Conservation (phyloP, 2,113 vertebrate genomes). For the Felis catus region F.catus_Fca126_mat1.0 CM031415.1:96008001-96008500, state of each 20-base stretch:
- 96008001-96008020: not conserved
- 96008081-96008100: slow-evolving; percentile 3
- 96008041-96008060: slow-evolving; percentile 5
- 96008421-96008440: not conserved
- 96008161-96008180: not conserved
- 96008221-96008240: not conserved
- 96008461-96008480: not conserved
- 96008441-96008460: not conserved
- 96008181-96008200: not conserved
- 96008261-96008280: not conserved
- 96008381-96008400: not conserved
- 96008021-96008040: not conserved
- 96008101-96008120: not conserved
- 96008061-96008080: not conserved
- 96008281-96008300: not conserved
- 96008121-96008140: not conserved
- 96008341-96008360: not conserved
- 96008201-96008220: not conserved
- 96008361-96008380: not conserved
- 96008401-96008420: slow-evolving; percentile 10
- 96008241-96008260: not conserved
- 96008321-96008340: not conserved
- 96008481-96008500: not conserved
- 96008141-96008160: not conserved
- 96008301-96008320: not conserved